phyloP scores from a whole-genome alignment of 2,113 vertebrate genomes.

The Tiliqua scincoides region DNA sequence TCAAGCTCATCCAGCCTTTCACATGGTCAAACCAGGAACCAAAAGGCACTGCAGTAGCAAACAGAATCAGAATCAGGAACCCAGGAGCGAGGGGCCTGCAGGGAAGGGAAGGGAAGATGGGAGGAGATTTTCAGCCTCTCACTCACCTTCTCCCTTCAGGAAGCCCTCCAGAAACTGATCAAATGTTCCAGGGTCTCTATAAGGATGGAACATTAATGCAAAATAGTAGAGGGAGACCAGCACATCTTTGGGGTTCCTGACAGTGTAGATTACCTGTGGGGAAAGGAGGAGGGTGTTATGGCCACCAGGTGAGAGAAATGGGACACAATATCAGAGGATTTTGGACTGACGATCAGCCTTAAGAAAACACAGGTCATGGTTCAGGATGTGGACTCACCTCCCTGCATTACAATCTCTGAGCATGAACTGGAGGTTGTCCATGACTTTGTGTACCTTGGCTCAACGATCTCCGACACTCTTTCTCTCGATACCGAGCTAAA shows the following conservation, averaged over 20 bases:
- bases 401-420: too few species aligned
- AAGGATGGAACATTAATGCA: constrained; percentile 82
- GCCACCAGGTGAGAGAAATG: background rate
- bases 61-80: background rate
- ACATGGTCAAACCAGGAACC: constrained; percentile 78
- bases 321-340: too few species aligned
- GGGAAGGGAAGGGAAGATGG: background rate
- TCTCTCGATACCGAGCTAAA: too few species aligned
- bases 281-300: background rate
- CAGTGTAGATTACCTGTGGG: constrained; percentile 63
- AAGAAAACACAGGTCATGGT: too few species aligned
- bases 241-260: constrained; percentile 67
- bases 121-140: fast-evolving
- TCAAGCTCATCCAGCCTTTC: constrained; percentile 69
- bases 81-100: background rate
- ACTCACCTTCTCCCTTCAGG: constrained; percentile 33
- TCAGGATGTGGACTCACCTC: too few species aligned
- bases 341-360: too few species aligned
- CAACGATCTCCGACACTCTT: too few species aligned
- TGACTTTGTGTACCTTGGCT: too few species aligned
- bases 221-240: constrained; percentile 77
- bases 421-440: too few species aligned
- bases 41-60: constrained; percentile 28
- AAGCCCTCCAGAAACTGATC: constrained; percentile 38
- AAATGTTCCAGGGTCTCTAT: constrained; percentile 78